These are phyloP conservation scores for Pseudomyrmex concolor DNA, from an alignment of 1,140 invertebrate genomes.

Conservation along the genomic window DNA sequence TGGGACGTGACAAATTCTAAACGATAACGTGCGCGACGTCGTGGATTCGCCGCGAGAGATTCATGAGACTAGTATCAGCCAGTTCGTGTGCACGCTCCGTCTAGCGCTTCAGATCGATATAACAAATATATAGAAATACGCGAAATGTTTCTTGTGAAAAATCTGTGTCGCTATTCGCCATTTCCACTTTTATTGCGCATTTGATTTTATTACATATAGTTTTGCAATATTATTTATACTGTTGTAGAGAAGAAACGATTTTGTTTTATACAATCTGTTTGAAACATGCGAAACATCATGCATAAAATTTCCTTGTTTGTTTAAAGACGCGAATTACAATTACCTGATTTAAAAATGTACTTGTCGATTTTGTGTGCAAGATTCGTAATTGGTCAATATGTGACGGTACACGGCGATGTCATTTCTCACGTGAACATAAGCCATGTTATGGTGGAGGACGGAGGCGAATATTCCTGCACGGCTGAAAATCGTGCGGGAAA, in stretches of 20 bases:
- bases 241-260: neutral
- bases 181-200: slow-evolving; percentile 9
- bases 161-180: slow-evolving; percentile 8
- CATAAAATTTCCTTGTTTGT: no score
- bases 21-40: slow-evolving; percentile 29
- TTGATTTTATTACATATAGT: neutral
- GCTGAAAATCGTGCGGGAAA: slow-evolving; percentile 92
- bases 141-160: slow-evolving; percentile 30
- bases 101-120: slow-evolving; percentile 16
- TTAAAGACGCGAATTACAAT: no score
- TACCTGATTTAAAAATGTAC: neutral
- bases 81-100: slow-evolving; percentile 6
- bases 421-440: slow-evolving; percentile 95
- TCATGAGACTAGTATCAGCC: slow-evolving; percentile 18
- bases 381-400: slow-evolving; percentile 92
- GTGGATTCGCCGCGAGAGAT: slow-evolving; percentile 24
- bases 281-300: no score
- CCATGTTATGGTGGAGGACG: slow-evolving; percentile 92
- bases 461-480: slow-evolving; percentile 94
- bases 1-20: slow-evolving; percentile 39
- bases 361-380: slow-evolving; percentile 81
- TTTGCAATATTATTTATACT: neutral
- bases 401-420: slow-evolving; percentile 92
- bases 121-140: slow-evolving; percentile 26
- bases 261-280: neutral